Conservation (phyloP, 2,113 vertebrate species). For the Leucopsar rothschildi region DNA sequence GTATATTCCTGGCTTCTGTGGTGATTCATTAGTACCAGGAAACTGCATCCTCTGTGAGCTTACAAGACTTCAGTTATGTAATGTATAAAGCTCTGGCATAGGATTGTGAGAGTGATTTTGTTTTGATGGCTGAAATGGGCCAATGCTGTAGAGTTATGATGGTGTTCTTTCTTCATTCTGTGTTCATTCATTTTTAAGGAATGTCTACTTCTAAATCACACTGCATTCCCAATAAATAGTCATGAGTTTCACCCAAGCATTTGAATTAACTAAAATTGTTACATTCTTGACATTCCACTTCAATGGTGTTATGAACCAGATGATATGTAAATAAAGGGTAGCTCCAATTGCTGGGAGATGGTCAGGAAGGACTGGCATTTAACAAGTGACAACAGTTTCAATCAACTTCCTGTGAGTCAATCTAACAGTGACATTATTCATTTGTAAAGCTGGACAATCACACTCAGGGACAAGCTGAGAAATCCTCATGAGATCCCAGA, state of each 20-base stretch:
- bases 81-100: not conserved
- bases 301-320: not conserved
- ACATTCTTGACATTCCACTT: conserved; percentile 7
- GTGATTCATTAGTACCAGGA: not conserved
- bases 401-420: not conserved
- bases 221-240: not conserved
- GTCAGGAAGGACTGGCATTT: not conserved
- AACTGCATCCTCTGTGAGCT: not conserved
- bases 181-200: not conserved
- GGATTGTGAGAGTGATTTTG: not conserved
- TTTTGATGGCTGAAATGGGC: not conserved
- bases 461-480: not conserved
- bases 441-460: not conserved
- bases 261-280: conserved; percentile 2
- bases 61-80: not conserved
- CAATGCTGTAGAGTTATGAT: not conserved
- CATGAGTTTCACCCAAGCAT: not conserved
- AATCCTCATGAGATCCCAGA: not conserved
- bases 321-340: conserved; percentile 15
- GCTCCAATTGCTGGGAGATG: not conserved
- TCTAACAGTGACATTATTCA: not conserved
- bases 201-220: not conserved
- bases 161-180: not conserved
- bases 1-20: not conserved
- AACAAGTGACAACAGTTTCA: not conserved